These are phyloP conservation scores for Vandiemenella viatica DNA, from an alignment of 2,888 invertebrate species.

Conservation along the genomic window DNA sequence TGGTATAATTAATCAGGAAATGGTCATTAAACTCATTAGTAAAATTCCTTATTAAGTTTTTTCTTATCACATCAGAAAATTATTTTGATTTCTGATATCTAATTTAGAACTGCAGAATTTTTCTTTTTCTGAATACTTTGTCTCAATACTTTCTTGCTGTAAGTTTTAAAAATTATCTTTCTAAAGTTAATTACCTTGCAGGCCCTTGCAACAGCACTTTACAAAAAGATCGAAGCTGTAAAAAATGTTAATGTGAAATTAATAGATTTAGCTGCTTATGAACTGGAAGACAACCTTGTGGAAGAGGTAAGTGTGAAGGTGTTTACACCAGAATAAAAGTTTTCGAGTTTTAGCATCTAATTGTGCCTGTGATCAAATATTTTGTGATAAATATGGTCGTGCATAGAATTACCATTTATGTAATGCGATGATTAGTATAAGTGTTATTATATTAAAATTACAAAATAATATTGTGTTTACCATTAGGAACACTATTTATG, in stretches of 20 bases:
- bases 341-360: background rate
- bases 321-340: background rate
- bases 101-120: background rate
- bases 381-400: background rate
- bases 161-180: background rate
- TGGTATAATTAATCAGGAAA: too few relatives aligned
- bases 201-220: conserved; percentile 1
- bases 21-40: too few relatives aligned
- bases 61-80: background rate
- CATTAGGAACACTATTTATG: too few relatives aligned
- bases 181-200: background rate
- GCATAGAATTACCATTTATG: too few relatives aligned
- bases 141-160: background rate
- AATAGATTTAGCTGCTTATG: conserved; percentile 4
- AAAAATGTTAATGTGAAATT: conserved; percentile 1
- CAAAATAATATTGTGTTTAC: too few relatives aligned
- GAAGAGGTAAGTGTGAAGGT: conserved; percentile 5
- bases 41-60: too few relatives aligned
- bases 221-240: too few relatives aligned
- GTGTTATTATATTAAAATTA: too few relatives aligned
- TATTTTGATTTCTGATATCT: background rate
- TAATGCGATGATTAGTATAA: too few relatives aligned
- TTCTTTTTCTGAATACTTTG: background rate
- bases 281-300: conserved; percentile 11
- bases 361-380: background rate